These are phyloP conservation scores for Drosophila incognita DNA, from an alignment of 2,888 invertebrate species.

Conservation along the genomic window DNA sequence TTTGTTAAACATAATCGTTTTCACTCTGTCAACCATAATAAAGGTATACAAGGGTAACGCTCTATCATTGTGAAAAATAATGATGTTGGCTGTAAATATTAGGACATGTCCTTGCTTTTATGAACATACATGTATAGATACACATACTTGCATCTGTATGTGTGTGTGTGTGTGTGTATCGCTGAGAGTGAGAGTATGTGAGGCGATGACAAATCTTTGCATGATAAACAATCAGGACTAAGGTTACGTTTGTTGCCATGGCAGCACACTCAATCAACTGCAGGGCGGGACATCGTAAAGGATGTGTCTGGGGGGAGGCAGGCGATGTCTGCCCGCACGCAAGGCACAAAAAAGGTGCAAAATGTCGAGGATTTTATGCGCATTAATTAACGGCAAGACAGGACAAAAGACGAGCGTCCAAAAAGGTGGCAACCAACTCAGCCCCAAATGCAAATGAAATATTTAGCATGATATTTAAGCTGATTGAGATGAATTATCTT, in stretches of 20 bases:
- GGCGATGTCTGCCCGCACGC: background rate
- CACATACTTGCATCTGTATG: background rate
- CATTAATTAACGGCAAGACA: slow-evolving; percentile 65
- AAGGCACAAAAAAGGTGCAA: slow-evolving; percentile 55
- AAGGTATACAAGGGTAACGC: background rate
- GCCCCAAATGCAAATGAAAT: slow-evolving; percentile 62
- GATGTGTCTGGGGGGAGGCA: slow-evolving; percentile 4
- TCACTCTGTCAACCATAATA: background rate
- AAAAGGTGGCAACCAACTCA: slow-evolving; percentile 3
- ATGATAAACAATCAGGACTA: slow-evolving; percentile 50
- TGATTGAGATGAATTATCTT: slow-evolving; percentile 75
- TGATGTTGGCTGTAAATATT: slow-evolving; percentile 14
- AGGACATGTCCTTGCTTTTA: background rate
- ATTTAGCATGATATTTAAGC: slow-evolving; percentile 74
- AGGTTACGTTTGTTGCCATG: slow-evolving; percentile 13
- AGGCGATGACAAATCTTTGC: slow-evolving; percentile 46
- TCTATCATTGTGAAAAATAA: slow-evolving; percentile 9
- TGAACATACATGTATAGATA: too few relatives aligned
- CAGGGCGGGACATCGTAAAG: slow-evolving; percentile 21
- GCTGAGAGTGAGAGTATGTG: background rate
- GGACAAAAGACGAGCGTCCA: slow-evolving; percentile 15
- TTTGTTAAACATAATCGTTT: background rate
- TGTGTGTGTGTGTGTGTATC: background rate
- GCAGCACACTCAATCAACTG: slow-evolving; percentile 48
- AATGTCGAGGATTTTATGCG: slow-evolving; percentile 68